Evolutionary conservation across 2,113 vertebrate genomes (phyloP), one percentile per base, ranked within the genome.

Genomic region (Nicator chloris): DNA sequence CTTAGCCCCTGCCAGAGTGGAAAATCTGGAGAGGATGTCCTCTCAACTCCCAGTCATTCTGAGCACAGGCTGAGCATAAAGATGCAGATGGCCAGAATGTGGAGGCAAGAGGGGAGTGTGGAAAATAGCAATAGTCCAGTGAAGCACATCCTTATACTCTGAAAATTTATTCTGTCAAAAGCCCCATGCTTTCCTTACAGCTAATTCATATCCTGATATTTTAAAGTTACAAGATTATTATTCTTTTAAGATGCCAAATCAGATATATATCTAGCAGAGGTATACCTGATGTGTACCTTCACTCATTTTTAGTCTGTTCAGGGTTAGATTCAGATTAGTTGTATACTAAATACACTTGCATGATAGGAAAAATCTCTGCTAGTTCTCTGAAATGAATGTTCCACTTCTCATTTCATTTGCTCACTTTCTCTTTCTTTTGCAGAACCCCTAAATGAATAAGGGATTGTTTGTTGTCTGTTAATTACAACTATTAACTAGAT

Each of bases 141-240:
- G 27, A 89, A 76, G 53, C n/a, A 37, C 35, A 71, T 70, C 14
- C 13, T 64, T 66, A n/a, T 19, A 23, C 13, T 64, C 9, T 42
- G 49, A 61, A 79, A 69, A 13, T 66, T 96, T 82, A 27, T 91
- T 93, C 96, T 86, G 28, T 68, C 24, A 73, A 71, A 95, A 91
- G 2, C 8, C 59, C 42, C 9, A 26, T 92, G 42, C 45, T 94
- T 96, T 94, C 93, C 65, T 65, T 82, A 42, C 17, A 82, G 19
- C 33, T 69, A 78, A 11, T 49, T 78, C 6, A 10, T 27, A 51
- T 60, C 9, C 30, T 50, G 23, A 35, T 86, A 47, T 79, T 88
- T 95, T 76, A 28, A 50, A 77, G 18, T 27, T 81, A 56, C 15
- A 44, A 83, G 50, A 61, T 83, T 49, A 66, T 59, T 84, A 5